A percentile compares a stretch with the other conserved stretches of the same genome.
These are phyloP conservation scores for Lipotes vexillifer DNA, from an alignment of 2,113 vertebrate species.

Conservation along the genomic window DNA sequence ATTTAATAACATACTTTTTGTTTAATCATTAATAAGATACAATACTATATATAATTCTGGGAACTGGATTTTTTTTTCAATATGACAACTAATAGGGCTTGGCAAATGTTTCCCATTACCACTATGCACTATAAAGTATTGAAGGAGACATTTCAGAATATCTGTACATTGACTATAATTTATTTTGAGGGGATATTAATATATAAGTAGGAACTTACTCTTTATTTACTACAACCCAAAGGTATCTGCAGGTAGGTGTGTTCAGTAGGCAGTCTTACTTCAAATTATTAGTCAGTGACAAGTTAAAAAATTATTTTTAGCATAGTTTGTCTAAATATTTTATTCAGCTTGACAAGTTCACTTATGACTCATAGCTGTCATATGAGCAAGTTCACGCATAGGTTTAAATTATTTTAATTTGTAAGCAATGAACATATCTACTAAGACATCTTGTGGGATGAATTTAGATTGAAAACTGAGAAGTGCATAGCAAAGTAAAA, in stretches of 20 bases:
- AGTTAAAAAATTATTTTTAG: neutral
- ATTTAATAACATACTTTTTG: neutral
- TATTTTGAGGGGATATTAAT: neutral
- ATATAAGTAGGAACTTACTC: neutral
- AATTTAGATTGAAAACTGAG: constrained; percentile 26
- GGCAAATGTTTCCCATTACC: neutral
- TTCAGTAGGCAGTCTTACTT: neutral
- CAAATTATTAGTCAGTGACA: neutral
- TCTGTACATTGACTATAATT: neutral
- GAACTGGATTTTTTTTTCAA: neutral
- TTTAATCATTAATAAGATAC: neutral
- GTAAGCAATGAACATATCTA: neutral
- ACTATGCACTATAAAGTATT: neutral
- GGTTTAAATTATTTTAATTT: neutral
- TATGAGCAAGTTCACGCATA: neutral
- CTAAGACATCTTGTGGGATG: neutral
- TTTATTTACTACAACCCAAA: neutral
- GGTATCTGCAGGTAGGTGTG: neutral
- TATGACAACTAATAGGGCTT: neutral
- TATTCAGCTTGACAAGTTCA: neutral
- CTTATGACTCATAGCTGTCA: neutral
- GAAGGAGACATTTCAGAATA: neutral
- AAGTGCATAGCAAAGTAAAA: constrained; percentile 35
- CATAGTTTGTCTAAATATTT: constrained; percentile 1
- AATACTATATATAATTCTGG: neutral